Evolutionary conservation across 2,888 invertebrate genomes (phyloP).

Genomic region (Rapana venosa): DNA sequence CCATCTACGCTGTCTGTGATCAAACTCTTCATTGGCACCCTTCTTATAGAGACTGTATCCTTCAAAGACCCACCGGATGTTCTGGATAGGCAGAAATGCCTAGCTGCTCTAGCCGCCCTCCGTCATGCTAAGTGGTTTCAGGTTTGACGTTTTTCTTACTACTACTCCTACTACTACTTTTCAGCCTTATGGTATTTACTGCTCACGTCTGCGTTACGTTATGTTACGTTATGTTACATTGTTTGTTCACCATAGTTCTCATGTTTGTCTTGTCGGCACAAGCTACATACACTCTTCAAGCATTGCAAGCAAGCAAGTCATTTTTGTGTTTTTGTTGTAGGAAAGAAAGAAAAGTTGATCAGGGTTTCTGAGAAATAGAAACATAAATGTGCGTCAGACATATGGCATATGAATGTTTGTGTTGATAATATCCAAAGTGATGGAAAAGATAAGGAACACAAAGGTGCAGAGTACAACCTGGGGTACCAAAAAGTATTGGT

Average conservation of each 20-base stretch:
- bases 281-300: not conserved
- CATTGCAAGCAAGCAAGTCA: not conserved
- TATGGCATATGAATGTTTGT: too few relatives aligned
- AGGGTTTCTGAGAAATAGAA: too few relatives aligned
- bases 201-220: not conserved
- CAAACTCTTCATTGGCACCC: conserved; percentile 41
- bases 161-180: conserved; percentile 53
- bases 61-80: conserved; percentile 89
- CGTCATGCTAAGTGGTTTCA: conserved; percentile 99
- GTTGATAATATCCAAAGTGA: too few relatives aligned
- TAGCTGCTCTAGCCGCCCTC: conserved; percentile 99
- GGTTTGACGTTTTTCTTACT: conserved; percentile 83
- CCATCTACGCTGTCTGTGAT: conserved; percentile 55
- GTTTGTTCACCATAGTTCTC: not conserved
- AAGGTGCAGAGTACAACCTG: too few relatives aligned
- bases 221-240: not conserved
- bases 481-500: too few relatives aligned
- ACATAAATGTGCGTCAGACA: too few relatives aligned
- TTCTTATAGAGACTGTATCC: conserved; percentile 80
- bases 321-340: too few relatives aligned
- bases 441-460: too few relatives aligned
- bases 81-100: conserved; percentile 99
- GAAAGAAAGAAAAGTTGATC: too few relatives aligned
- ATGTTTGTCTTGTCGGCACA: not conserved
- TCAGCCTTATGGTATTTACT: conserved; percentile 47